A percentile compares a stretch with the other conserved stretches of the same genome.
These are phyloP conservation scores for Rutpela maculata DNA, from an alignment of 2,888 invertebrate species.

Conservation along the genomic window DNA sequence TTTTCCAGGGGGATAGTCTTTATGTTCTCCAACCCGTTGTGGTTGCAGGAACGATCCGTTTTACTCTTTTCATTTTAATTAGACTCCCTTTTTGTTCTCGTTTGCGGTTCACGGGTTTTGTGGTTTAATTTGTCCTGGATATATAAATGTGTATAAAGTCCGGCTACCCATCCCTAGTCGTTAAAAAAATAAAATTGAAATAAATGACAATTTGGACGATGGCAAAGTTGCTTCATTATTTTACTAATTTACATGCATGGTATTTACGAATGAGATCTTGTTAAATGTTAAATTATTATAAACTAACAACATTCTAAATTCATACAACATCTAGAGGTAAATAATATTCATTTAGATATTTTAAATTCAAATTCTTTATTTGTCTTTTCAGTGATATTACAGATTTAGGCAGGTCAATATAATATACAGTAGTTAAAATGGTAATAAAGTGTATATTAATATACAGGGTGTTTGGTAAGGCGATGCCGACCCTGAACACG, in stretches of 20 bases:
- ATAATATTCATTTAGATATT: too few species aligned
- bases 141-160: constrained; percentile 22
- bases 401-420: too few species aligned
- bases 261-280: too few species aligned
- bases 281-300: too few species aligned
- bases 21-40: constrained; percentile 16
- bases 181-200: constrained; percentile 26
- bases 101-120: constrained; percentile 37
- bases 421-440: too few species aligned
- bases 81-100: constrained; percentile 30
- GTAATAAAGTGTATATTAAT: too few species aligned
- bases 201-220: not conserved
- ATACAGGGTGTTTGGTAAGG: too few species aligned
- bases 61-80: constrained; percentile 40
- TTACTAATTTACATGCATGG: not conserved
- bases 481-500: too few species aligned
- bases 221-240: not conserved
- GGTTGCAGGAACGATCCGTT: constrained; percentile 30
- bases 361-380: too few species aligned
- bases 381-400: too few species aligned
- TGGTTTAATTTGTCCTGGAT: constrained; percentile 34
- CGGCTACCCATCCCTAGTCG: not conserved
- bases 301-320: too few species aligned
- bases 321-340: too few species aligned
- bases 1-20: not conserved